Percentiles rank a stretch among this genome's conserved stretches.
Evolutionary conservation across 1,140 invertebrate genomes (phyloP).

Genomic region (Pogonus chalceus): DNA sequence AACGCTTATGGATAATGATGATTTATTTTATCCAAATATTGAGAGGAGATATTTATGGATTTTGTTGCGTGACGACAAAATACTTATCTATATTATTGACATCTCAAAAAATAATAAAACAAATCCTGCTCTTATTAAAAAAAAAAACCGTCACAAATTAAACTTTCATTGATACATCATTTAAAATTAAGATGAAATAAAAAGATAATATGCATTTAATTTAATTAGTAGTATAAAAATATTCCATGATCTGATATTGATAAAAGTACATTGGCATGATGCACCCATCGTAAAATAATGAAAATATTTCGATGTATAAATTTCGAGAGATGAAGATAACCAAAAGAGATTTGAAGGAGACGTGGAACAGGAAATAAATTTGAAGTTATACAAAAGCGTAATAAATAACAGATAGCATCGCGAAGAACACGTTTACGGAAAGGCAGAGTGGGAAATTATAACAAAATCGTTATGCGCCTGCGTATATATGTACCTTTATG

Average conservation of each 20-base stretch:
- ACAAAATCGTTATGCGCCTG: neutral
- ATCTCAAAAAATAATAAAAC: no score
- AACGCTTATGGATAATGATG: no score
- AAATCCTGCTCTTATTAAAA: no score
- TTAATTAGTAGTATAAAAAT: no score
- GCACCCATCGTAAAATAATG: neutral
- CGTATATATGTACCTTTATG: neutral
- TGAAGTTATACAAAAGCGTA: constrained; percentile 2
- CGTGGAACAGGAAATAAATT: constrained; percentile 5
- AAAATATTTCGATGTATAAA: constrained; percentile 1
- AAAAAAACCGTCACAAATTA: neutral
- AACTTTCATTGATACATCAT: neutral
- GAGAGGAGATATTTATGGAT: no score
- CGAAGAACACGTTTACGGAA: constrained; percentile 1
- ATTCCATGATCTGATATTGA: no score
- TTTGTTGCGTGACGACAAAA: no score
- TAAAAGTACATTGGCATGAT: neutral
- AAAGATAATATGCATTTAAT: neutral
- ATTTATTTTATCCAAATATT: no score
- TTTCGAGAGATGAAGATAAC: neutral
- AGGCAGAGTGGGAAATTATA: neutral
- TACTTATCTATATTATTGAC: no score
- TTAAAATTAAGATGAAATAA: neutral
- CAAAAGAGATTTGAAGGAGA: neutral
- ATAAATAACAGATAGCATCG: constrained; percentile 3